A percentile compares a stretch with the other conserved stretches of the same genome.
phyloP scores from a whole-genome alignment of 2,113 vertebrate genomes.

The Hemichromis elongatus region DNA sequence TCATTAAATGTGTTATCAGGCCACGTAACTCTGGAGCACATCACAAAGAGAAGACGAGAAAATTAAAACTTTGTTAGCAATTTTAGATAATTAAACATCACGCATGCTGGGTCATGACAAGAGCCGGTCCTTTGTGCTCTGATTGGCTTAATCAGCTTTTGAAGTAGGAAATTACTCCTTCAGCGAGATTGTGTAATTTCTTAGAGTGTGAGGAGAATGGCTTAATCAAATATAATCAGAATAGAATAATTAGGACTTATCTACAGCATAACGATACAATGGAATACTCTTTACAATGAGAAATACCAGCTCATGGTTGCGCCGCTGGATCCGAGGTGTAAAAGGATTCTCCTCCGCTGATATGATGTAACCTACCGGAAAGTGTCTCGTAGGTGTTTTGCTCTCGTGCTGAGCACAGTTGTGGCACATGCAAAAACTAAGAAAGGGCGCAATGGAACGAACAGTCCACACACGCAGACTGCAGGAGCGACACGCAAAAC shows the following conservation, averaged over 20 bases:
- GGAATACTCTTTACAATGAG: constrained; percentile 23
- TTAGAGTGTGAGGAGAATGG: constrained; percentile 62
- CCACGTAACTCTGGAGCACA: constrained; percentile 14
- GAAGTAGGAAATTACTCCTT: constrained; percentile 69
- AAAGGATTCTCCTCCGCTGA: neutral
- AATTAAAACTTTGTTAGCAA: constrained; percentile 54
- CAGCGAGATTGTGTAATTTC: constrained; percentile 61
- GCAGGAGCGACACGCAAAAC: neutral
- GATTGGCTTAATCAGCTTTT: constrained; percentile 70
- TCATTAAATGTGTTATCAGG: constrained; percentile 8
- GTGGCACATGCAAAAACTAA: neutral
- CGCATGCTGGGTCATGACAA: constrained; percentile 63
- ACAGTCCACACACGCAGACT: neutral
- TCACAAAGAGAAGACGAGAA: constrained; percentile 21
- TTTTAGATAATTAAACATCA: constrained; percentile 57
- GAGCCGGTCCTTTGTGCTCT: constrained; percentile 58
- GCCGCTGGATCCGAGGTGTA: neutral
- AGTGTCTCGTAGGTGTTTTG: neutral
- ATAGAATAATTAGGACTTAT: constrained; percentile 55
- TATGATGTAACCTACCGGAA: neutral
- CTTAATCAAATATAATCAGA: constrained; percentile 68
- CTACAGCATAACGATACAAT: constrained; percentile 31
- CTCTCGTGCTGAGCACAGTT: neutral
- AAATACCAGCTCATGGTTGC: neutral
- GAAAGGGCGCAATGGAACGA: neutral